A percentile compares a stretch with the other conserved stretches of the same genome.
phyloP scores from a whole-genome alignment of 2,888 invertebrate genomes.

The Drosophila pegasa region DNA sequence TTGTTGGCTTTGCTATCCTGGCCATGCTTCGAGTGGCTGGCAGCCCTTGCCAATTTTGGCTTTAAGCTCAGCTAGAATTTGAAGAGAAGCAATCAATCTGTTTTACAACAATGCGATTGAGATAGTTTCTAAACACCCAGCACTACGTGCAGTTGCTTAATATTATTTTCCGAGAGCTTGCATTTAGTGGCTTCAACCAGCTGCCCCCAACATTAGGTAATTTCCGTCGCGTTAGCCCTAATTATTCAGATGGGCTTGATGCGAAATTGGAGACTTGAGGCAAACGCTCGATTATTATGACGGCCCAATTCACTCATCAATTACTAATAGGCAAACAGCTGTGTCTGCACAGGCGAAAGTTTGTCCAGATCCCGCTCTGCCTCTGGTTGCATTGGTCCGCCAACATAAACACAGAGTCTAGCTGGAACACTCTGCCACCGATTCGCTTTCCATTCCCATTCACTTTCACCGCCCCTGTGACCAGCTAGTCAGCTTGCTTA shows the following conservation, averaged over 20 bases:
- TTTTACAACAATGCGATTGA: neutral
- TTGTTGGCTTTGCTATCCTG: conserved; percentile 30
- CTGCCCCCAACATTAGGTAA: neutral
- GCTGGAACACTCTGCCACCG: neutral
- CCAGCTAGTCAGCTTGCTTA: conserved; percentile 35
- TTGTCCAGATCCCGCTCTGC: neutral
- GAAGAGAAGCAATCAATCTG: neutral
- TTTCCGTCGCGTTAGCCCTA: conserved; percentile 32
- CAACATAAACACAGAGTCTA: neutral
- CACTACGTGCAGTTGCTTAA: neutral
- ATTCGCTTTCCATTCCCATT: conserved; percentile 13
- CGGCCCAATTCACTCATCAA: conserved; percentile 39
- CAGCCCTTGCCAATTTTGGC: conserved; percentile 2
- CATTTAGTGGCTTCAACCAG: neutral
- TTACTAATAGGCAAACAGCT: conserved; percentile 45
- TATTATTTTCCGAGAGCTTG: no score
- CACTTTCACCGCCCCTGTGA: conserved; percentile 24
- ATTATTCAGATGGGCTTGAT: conserved; percentile 49
- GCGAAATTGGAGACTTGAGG: conserved; percentile 37
- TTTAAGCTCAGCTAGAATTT: neutral
- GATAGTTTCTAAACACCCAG: neutral
- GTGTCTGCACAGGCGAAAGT: neutral
- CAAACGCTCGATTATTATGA: conserved; percentile 22
- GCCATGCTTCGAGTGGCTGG: conserved; percentile 12
- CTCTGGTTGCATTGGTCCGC: conserved; percentile 11